Percentiles rank a stretch among this genome's conserved stretches.
These are phyloP conservation scores for Grammomys dolichurus DNA, from an alignment of 2,113 vertebrate species.

Conservation along the genomic window DNA sequence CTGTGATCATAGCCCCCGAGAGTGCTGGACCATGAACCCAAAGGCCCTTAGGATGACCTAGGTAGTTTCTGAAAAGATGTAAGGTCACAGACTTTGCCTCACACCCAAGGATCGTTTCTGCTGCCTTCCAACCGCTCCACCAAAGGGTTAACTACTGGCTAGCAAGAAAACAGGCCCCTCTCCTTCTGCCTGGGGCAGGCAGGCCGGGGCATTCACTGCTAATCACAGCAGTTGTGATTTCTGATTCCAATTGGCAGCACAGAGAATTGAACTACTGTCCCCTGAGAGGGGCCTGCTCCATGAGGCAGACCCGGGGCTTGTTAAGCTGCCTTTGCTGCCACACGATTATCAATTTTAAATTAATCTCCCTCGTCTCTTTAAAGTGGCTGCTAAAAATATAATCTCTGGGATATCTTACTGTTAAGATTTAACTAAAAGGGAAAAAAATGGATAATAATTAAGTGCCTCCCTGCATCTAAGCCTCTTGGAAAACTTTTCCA, in stretches of 20 bases:
- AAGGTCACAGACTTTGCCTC: background rate
- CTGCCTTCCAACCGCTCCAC: background rate
- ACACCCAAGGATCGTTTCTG: background rate
- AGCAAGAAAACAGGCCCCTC: constrained; percentile 46
- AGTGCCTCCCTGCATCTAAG: constrained; percentile 81
- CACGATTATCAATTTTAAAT: constrained; percentile 90
- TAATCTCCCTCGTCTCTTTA: constrained; percentile 87
- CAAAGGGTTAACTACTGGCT: constrained; percentile 82
- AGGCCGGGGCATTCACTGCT: constrained; percentile 90
- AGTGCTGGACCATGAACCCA: no score
- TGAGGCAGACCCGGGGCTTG: constrained; percentile 88
- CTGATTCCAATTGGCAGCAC: constrained; percentile 91
- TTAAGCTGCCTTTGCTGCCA: constrained; percentile 87
- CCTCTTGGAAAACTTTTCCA: constrained; percentile 76
- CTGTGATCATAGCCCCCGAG: background rate
- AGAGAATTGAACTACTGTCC: constrained; percentile 89
- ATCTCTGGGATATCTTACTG: constrained; percentile 86
- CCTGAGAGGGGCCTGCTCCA: constrained; percentile 84
- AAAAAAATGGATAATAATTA: constrained; percentile 85
- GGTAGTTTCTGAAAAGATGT: background rate
- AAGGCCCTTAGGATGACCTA: background rate
- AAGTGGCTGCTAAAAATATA: constrained; percentile 90
- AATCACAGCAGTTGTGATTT: constrained; percentile 91
- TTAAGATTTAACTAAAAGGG: constrained; percentile 85
- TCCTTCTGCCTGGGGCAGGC: constrained; percentile 82